phyloP scores from a whole-genome alignment of 2,797 vertebrate genomes.

The Anguilla marmorata region DNA sequence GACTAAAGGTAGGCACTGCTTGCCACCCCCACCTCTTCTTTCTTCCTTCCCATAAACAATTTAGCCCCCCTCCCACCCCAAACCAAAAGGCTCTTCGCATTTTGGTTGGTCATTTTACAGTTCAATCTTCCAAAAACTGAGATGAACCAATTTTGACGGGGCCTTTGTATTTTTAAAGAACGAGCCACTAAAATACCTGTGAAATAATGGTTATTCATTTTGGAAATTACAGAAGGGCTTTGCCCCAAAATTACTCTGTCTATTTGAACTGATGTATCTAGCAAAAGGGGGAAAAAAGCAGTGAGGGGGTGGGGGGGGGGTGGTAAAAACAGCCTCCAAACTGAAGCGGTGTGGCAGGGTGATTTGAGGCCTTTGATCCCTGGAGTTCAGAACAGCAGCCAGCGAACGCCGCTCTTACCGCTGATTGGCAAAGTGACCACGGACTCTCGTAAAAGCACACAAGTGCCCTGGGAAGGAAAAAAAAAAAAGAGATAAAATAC shows the following conservation, averaged over 20 bases:
- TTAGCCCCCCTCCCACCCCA: not conserved
- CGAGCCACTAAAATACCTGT: not conserved
- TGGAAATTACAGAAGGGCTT: not conserved
- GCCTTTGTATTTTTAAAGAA: not conserved
- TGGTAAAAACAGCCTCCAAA: not conserved
- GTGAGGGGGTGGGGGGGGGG: too few relatives aligned
- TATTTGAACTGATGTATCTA: constrained; percentile 4
- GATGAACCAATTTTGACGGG: not conserved
- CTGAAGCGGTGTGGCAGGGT: not conserved
- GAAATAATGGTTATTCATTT: not conserved
- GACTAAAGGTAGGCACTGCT: too few relatives aligned
- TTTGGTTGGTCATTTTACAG: not conserved
- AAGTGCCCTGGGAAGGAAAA: not conserved
- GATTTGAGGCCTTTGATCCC: not conserved
- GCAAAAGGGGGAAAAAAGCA: not conserved
- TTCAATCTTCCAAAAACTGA: not conserved
- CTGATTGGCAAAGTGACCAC: not conserved
- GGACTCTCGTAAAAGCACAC: not conserved
- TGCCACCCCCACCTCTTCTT: too few relatives aligned
- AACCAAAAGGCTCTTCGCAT: not conserved
- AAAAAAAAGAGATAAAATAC: not conserved
- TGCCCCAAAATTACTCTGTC: not conserved
- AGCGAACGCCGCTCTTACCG: not conserved
- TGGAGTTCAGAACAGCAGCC: not conserved
- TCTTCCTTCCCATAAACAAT: too few relatives aligned